Conservation (phyloP, 2,113 vertebrate species). For the Tyto alba region DNA sequence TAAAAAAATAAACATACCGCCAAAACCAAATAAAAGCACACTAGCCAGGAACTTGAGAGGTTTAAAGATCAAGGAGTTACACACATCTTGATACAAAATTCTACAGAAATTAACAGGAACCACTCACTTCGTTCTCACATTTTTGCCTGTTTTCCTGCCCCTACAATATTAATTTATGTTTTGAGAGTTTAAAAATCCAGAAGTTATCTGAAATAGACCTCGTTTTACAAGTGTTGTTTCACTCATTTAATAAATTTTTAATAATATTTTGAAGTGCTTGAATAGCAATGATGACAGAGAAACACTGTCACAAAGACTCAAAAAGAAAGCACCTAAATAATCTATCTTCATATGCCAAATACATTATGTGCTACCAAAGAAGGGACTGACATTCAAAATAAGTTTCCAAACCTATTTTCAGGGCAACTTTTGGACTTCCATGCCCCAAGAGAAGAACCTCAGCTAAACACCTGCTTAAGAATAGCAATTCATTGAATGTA, state of each 20-base stretch:
- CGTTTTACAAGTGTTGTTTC: background rate
- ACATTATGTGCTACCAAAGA: background rate
- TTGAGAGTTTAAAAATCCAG: background rate
- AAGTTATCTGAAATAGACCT: background rate
- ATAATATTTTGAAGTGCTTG: background rate
- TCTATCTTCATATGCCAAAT: background rate
- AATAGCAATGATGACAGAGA: background rate
- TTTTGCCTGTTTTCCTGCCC: background rate
- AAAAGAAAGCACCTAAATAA: background rate
- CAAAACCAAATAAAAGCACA: background rate
- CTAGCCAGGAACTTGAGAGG: background rate
- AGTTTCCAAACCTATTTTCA: background rate
- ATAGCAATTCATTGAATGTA: fast-evolving
- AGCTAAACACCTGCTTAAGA: background rate
- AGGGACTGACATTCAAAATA: background rate
- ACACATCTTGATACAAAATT: background rate
- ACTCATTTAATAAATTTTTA: background rate
- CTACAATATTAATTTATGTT: background rate
- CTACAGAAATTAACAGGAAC: background rate
- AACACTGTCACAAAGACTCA: background rate
- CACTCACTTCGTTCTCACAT: background rate
- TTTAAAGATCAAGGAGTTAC: background rate
- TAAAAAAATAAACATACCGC: background rate
- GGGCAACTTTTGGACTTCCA: background rate
- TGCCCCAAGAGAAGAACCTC: background rate